Percentiles rank a stretch among this genome's conserved stretches.
Conservation (phyloP, 1,140 invertebrate species). For the Campodea augens region DNA sequence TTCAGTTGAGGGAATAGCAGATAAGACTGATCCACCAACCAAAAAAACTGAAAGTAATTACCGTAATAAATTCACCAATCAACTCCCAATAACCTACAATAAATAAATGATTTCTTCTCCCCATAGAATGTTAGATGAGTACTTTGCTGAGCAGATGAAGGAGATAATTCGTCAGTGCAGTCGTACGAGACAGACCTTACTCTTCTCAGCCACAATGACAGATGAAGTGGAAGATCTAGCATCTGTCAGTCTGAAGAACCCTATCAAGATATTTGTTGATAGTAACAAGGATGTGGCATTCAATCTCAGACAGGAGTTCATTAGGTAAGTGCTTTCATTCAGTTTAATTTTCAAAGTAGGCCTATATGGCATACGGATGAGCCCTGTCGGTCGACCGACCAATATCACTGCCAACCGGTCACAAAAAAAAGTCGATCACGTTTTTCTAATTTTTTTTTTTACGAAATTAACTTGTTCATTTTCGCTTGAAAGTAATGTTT, state of each 20-base stretch:
- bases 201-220: constrained; percentile 98
- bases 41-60: no score
- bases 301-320: constrained; percentile 89
- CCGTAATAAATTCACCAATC: no score
- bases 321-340: constrained; percentile 40
- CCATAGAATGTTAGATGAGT: constrained; percentile 86
- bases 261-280: constrained; percentile 85
- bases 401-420: no score
- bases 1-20: not conserved
- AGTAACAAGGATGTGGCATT: constrained; percentile 89
- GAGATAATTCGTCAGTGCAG: constrained; percentile 83
- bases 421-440: no score
- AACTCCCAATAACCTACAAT: no score
- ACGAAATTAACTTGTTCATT: no score
- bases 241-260: constrained; percentile 71
- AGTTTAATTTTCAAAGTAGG: not conserved
- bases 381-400: no score
- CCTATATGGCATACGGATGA: no score
- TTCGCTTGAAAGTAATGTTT: no score
- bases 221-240: constrained; percentile 88
- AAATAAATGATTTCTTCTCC: no score
- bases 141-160: constrained; percentile 96
- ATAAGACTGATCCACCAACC: not conserved
- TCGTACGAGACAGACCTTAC: constrained; percentile 81
- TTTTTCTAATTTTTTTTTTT: no score